These are phyloP conservation scores for Drosophila punjabiensis DNA, from an alignment of 1,140 invertebrate genomes.

Conservation along the genomic window DNA sequence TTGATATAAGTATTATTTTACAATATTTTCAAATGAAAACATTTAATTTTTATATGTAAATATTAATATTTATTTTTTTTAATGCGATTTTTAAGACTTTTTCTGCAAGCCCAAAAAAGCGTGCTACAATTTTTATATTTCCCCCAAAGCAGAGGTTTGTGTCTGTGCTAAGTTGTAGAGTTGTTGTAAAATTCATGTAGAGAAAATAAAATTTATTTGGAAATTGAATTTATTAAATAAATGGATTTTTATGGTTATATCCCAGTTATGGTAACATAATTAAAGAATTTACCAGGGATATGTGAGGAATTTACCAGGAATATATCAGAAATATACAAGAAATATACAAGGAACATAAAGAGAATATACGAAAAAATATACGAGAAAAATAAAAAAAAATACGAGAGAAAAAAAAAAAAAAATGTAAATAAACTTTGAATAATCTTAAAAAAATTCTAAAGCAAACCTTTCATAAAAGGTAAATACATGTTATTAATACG, in stretches of 20 bases:
- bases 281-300: too few species aligned
- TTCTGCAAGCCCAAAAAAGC: conserved; percentile 3
- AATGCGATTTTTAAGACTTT: neutral
- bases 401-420: too few species aligned
- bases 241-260: too few species aligned
- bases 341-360: too few species aligned
- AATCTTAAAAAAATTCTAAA: neutral
- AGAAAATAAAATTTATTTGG: neutral
- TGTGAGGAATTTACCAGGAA: too few species aligned
- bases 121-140: neutral
- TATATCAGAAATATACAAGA: too few species aligned
- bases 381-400: too few species aligned
- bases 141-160: neutral
- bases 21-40: too few species aligned
- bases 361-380: too few species aligned
- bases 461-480: neutral
- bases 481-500: neutral
- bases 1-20: neutral
- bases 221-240: too few species aligned
- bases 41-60: neutral
- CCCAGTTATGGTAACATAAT: too few species aligned
- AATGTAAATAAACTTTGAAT: neutral
- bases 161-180: neutral
- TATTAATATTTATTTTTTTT: neutral
- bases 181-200: neutral